Percentiles rank a stretch among this genome's conserved stretches.
phyloP scores from a whole-genome alignment of 2,113 vertebrate genomes.

The Ailuropoda melanoleuca region DNA sequence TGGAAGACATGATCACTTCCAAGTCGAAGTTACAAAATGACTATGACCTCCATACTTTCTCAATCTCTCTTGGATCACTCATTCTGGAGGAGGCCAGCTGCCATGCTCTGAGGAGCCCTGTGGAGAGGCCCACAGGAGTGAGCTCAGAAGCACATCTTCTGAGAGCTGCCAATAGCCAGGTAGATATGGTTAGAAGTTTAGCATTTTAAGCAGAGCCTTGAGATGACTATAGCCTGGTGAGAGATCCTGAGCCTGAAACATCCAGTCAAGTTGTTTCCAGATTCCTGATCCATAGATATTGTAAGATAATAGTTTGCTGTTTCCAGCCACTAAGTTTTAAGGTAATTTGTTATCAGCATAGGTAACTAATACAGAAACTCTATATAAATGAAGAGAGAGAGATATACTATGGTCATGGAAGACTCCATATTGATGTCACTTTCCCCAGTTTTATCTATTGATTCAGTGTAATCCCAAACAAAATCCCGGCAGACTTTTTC shows the following conservation, averaged over 20 bases:
- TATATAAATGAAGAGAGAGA: background rate
- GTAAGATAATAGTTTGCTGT: background rate
- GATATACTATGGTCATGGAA: background rate
- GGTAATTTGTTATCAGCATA: background rate
- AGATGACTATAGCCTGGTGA: background rate
- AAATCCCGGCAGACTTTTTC: slow-evolving; percentile 18
- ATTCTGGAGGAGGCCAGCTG: background rate
- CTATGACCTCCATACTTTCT: background rate
- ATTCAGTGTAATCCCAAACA: background rate
- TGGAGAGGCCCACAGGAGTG: background rate
- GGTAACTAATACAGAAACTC: background rate
- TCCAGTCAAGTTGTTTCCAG: background rate
- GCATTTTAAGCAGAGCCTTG: background rate
- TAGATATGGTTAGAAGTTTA: background rate
- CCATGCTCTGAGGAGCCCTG: background rate
- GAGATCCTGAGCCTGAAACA: background rate
- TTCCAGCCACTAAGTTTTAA: background rate
- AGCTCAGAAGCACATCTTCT: background rate
- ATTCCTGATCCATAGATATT: background rate
- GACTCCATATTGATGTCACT: background rate
- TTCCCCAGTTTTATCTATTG: background rate
- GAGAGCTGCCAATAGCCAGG: background rate
- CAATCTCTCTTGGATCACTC: background rate
- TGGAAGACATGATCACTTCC: background rate
- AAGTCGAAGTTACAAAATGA: background rate